phyloP scores from a whole-genome alignment of 1,140 invertebrate species.

The Microplitis mediator region DNA sequence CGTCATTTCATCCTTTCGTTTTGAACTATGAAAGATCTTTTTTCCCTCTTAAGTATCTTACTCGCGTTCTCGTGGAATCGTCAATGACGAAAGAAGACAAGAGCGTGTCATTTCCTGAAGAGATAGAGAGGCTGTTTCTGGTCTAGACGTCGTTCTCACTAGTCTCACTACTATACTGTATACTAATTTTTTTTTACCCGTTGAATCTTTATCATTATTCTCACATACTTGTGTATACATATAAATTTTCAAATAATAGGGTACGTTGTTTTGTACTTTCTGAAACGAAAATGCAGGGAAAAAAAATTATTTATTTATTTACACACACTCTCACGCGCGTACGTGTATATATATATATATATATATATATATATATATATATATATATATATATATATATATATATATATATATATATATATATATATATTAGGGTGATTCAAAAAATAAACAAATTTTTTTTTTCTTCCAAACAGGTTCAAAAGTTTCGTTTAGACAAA shows the following conservation, averaged over 20 bases:
- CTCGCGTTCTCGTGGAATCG: slow-evolving; percentile 10
- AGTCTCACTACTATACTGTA: background rate
- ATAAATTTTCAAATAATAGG: background rate
- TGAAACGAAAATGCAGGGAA: background rate
- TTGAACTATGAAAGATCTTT: background rate
- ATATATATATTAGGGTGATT: too few relatives aligned
- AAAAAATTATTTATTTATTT: background rate
- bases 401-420: too few relatives aligned
- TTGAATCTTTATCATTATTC: slow-evolving; percentile 26
- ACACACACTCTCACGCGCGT: too few relatives aligned
- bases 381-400: too few relatives aligned
- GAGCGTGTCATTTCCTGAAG: slow-evolving; percentile 10
- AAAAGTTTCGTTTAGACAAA: too few relatives aligned
- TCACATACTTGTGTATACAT: background rate
- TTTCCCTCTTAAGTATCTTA: slow-evolving; percentile 1
- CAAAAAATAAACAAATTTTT: too few relatives aligned
- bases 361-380: too few relatives aligned
- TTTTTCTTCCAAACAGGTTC: too few relatives aligned
- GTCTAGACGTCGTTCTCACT: slow-evolving; percentile 27
- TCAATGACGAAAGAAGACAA: slow-evolving; percentile 13
- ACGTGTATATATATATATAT: too few relatives aligned
- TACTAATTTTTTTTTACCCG: slow-evolving; percentile 1
- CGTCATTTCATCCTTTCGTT: slow-evolving; percentile 5
- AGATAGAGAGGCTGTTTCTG: slow-evolving; percentile 18
- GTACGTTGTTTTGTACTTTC: background rate